These are phyloP conservation scores for Drosophila suzukii DNA, from an alignment of 1,140 invertebrate species.

Conservation along the genomic window DNA sequence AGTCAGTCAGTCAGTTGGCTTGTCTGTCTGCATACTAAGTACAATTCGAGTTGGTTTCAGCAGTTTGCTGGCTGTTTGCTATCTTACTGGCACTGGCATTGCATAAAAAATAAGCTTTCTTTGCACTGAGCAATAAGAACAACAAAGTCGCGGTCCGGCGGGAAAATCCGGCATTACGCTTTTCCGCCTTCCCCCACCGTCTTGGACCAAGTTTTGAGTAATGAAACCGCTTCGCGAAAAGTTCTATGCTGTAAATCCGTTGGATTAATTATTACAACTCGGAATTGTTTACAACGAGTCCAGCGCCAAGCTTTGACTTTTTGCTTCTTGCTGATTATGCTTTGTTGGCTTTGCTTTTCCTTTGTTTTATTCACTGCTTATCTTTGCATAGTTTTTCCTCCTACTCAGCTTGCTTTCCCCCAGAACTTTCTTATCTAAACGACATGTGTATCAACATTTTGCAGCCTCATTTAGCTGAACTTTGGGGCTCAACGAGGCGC, in stretches of 20 bases:
- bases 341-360: constrained; percentile 10
- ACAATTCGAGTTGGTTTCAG: constrained; percentile 64
- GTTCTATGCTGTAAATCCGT: constrained; percentile 72
- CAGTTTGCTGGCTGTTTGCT: constrained; percentile 55
- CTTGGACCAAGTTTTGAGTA: constrained; percentile 60
- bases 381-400: constrained; percentile 32
- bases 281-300: constrained; percentile 77
- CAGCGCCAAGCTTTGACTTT: constrained; percentile 32
- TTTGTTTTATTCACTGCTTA: constrained; percentile 39
- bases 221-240: constrained; percentile 65
- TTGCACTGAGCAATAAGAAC: constrained; percentile 54
- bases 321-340: constrained; percentile 47
- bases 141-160: constrained; percentile 57
- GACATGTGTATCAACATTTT: constrained; percentile 51
- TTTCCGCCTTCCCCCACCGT: not conserved
- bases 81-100: constrained; percentile 59
- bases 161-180: constrained; percentile 27
- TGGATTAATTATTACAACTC: constrained; percentile 82
- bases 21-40: constrained; percentile 64
- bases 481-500: constrained; percentile 33
- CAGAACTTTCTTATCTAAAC: constrained; percentile 38
- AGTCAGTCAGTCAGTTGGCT: constrained; percentile 26
- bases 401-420: not conserved
- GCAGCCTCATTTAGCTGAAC: constrained; percentile 46
- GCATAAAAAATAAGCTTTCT: constrained; percentile 70